A percentile compares a stretch with the other conserved stretches of the same genome.
Conservation (phyloP, 2,888 invertebrate genomes). For the Stomorhina lunata region DNA sequence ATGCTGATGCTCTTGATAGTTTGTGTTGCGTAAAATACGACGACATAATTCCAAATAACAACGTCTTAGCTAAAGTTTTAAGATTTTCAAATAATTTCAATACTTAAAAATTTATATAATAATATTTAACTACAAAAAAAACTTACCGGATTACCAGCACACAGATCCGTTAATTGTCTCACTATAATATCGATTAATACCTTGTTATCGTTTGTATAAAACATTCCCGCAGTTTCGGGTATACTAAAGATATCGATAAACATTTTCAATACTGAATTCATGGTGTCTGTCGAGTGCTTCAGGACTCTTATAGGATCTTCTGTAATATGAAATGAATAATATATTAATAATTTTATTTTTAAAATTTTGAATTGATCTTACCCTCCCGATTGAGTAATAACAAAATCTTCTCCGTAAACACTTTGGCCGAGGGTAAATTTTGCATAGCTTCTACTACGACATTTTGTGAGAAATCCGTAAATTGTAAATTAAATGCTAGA, state of each 20-base stretch:
- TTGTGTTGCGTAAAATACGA: conserved; percentile 89
- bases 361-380: conserved; percentile 74
- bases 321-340: conserved; percentile 78
- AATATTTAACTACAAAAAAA: neutral
- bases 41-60: conserved; percentile 90
- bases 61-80: conserved; percentile 83
- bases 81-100: neutral
- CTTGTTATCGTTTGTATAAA: conserved; percentile 97
- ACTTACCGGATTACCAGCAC: conserved; percentile 90
- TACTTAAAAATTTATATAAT: neutral
- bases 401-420: conserved; percentile 93
- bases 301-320: conserved; percentile 93
- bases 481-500: conserved; percentile 94
- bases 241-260: conserved; percentile 92
- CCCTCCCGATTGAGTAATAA: conserved; percentile 94
- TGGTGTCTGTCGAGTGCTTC: conserved; percentile 87
- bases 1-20: conserved; percentile 89
- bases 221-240: conserved; percentile 89
- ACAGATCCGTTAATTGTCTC: conserved; percentile 93
- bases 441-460: conserved; percentile 86
- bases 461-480: conserved; percentile 85
- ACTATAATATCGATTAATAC: conserved; percentile 96
- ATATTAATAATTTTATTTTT: neutral
- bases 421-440: conserved; percentile 87
- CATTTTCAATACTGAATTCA: conserved; percentile 93